These are phyloP conservation scores for Circaetus gallicus DNA, from an alignment of 2,113 vertebrate species.

Conservation along the genomic window DNA sequence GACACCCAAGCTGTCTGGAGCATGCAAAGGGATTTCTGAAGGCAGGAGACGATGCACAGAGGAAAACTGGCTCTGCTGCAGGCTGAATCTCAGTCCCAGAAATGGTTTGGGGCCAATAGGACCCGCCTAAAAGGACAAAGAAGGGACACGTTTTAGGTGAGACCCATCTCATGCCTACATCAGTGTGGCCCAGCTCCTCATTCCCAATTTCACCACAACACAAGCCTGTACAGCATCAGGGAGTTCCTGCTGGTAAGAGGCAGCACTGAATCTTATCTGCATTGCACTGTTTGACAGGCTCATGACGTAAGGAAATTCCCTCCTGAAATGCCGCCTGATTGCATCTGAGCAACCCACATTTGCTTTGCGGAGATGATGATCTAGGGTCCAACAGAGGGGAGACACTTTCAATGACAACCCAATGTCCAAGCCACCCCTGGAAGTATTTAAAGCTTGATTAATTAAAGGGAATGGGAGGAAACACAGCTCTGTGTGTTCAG, in stretches of 20 bases:
- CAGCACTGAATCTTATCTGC: neutral
- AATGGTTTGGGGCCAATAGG: too few species aligned
- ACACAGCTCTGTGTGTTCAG: neutral
- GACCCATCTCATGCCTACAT: neutral
- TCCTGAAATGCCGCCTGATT: neutral
- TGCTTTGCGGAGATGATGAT: neutral
- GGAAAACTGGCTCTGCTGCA: neutral
- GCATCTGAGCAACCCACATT: neutral
- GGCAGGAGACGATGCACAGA: neutral
- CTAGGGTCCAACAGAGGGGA: neutral
- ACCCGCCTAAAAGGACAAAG: neutral
- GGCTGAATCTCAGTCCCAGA: neutral
- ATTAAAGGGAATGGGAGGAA: neutral
- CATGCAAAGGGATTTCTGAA: conserved; percentile 20
- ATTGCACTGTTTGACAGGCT: neutral
- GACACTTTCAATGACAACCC: neutral
- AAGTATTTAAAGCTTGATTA: neutral
- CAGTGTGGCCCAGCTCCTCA: neutral
- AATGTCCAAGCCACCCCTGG: neutral
- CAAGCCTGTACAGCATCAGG: fast-evolving
- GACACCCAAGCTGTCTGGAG: neutral
- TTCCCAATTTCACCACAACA: neutral
- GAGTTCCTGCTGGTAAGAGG: neutral
- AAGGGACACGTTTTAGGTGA: neutral
- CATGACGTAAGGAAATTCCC: neutral